Base-by-base conservation (phyloP, 2,888 invertebrate species). In the Chloroclysta siterata region DNA sequence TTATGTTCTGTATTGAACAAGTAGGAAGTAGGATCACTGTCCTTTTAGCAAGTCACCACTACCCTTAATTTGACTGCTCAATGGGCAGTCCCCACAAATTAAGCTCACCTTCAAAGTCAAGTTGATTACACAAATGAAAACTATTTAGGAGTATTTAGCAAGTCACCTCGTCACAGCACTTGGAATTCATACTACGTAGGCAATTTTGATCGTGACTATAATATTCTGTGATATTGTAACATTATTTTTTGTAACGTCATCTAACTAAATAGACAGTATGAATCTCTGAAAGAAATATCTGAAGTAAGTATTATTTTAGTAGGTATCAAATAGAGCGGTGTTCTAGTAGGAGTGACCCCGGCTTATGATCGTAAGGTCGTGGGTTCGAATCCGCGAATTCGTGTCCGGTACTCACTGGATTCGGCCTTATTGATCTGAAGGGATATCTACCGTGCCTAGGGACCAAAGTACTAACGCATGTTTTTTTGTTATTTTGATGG, bases 141-240 rank as follows among this genome's bases (percentile, higher is more conserved):
- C 56, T 56, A 50, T 48, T 48, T 60, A 54, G 14, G 33, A 53
- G 28, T 50, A 41, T 56, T 42, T 51, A 15, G 57, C 57, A 51
- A 57, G 57, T 57, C 57, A 57, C 42, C 50, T 51, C 39, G 51
- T 58, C 52, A 58, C 33, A 52, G 33, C 36, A 58, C 36, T 44
- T 58, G 36, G 33, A 41, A 55, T 47, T 55, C 46, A 55, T 55
- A 47, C 46, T 55, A 47, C 39, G 48, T 50, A 51, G 15, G 41
- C 57, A 51, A 29, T 51, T 58, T 58, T 22, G 17, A 28, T 33
- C 51, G 44, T 58, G 42, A 51, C 57, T 50, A 14, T 22, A n/a
- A 10, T 3, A 33, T 46, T 13, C 11, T 22, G 33, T 33, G 33
- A 33, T 33, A 33, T 33, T 15, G 33, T 33, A 39, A 47, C 46